Percentiles rank a stretch among this genome's conserved stretches.
phyloP scores from a whole-genome alignment of 2,888 invertebrate species.

The Cataglyphis rosenhaueri region DNA sequence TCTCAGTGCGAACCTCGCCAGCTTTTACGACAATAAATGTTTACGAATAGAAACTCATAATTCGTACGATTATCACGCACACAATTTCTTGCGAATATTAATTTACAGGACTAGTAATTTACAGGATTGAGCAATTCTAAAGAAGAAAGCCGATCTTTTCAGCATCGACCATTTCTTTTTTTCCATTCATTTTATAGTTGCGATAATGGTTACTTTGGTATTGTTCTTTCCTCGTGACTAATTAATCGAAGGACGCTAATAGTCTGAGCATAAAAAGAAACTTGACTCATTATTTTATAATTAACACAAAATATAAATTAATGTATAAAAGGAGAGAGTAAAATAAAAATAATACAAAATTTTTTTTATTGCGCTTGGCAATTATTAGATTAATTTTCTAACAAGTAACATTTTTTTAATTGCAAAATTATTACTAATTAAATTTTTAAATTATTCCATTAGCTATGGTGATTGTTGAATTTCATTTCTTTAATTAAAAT shows the following conservation, averaged over 20 bases:
- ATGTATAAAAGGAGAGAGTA: background rate
- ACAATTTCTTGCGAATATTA: slow-evolving; percentile 6
- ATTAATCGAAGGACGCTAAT: slow-evolving; percentile 7
- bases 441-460: background rate
- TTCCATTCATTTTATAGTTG: slow-evolving; percentile 9
- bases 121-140: slow-evolving; percentile 11
- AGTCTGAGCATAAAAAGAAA: background rate
- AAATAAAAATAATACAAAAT: background rate
- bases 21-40: slow-evolving; percentile 6
- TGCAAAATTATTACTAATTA: background rate
- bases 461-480: background rate
- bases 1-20: background rate
- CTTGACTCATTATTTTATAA: background rate
- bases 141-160: slow-evolving; percentile 22
- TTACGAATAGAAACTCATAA: slow-evolving; percentile 10
- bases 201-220: slow-evolving; percentile 5
- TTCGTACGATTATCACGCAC: background rate
- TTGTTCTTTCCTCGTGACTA: slow-evolving; percentile 3
- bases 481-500: background rate
- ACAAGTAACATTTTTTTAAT: slow-evolving; percentile 16
- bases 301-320: background rate
- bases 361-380: background rate
- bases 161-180: background rate
- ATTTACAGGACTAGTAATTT: background rate
- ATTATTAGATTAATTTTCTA: background rate